phyloP scores from a whole-genome alignment of 2,797 vertebrate genomes.

The Poecilia velifera region DNA sequence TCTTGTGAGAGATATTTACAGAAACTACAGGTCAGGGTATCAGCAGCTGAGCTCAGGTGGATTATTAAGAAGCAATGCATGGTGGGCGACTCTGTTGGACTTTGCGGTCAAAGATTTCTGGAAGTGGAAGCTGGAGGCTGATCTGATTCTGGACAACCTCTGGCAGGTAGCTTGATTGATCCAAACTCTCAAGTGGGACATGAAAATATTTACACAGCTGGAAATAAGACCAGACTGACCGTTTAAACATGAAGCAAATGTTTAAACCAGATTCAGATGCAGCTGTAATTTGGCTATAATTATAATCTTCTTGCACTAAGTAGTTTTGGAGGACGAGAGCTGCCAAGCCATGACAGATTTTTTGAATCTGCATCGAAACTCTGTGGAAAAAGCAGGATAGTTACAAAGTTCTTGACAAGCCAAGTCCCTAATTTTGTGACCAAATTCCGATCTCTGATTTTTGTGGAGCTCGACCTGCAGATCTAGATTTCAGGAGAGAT shows the following conservation, averaged over 20 bases:
- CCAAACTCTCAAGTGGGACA: conserved; percentile 27
- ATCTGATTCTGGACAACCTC: conserved; percentile 13
- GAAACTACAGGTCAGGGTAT: conserved; percentile 3
- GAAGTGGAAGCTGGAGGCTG: conserved; percentile 17
- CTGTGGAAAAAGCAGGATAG: conserved; percentile 39
- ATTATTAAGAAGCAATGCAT: conserved; percentile 6
- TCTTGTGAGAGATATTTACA: background rate
- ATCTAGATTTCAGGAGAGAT: background rate
- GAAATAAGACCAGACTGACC: conserved; percentile 42
- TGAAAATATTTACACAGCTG: conserved; percentile 49
- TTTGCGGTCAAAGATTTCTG: conserved; percentile 33
- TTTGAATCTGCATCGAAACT: conserved; percentile 54
- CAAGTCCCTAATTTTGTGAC: background rate
- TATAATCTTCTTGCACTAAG: background rate
- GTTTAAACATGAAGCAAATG: conserved; percentile 24
- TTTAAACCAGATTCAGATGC: conserved; percentile 6
- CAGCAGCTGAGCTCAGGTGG: conserved; percentile 10
- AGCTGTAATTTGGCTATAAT: conserved; percentile 9
- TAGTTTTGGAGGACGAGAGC: background rate
- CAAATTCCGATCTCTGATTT: background rate
- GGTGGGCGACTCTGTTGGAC: background rate
- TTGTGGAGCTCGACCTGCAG: background rate
- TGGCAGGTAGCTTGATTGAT: conserved; percentile 19
- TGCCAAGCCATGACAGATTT: conserved; percentile 5
- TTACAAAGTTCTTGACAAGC: background rate